These are phyloP conservation scores for Acomys russatus DNA, from an alignment of 2,797 vertebrate species.

Conservation along the genomic window DNA sequence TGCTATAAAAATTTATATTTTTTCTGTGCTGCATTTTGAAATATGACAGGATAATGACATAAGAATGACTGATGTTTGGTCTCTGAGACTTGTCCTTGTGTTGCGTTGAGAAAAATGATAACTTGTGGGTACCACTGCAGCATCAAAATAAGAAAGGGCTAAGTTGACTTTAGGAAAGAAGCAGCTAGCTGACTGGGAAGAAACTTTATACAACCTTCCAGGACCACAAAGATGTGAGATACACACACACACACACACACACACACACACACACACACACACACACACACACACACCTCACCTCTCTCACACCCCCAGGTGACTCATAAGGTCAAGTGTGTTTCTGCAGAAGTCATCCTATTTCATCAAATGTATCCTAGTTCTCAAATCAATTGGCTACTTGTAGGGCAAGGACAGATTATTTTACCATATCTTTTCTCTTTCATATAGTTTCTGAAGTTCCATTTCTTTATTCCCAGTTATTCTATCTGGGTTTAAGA, in stretches of 20 bases:
- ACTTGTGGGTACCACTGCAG: background rate
- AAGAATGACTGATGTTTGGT: background rate
- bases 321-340: background rate
- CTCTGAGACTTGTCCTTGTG: background rate
- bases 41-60: background rate
- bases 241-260: too few species aligned
- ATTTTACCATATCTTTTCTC: background rate
- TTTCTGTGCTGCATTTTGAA: background rate
- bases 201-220: background rate
- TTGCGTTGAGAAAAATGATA: background rate
- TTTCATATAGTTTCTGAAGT: background rate
- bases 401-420: background rate
- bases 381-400: background rate
- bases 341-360: background rate
- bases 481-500: slow-evolving; percentile 4
- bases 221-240: background rate
- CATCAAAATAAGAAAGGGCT: background rate
- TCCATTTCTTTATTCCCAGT: background rate
- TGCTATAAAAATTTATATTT: background rate
- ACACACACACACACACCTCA: background rate
- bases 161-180: background rate
- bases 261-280: background rate
- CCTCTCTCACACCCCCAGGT: background rate
- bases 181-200: background rate
- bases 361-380: background rate